Evolutionary conservation across 2,113 vertebrate genomes (phyloP).

Genomic region (Gopherus flavomarginatus): DNA sequence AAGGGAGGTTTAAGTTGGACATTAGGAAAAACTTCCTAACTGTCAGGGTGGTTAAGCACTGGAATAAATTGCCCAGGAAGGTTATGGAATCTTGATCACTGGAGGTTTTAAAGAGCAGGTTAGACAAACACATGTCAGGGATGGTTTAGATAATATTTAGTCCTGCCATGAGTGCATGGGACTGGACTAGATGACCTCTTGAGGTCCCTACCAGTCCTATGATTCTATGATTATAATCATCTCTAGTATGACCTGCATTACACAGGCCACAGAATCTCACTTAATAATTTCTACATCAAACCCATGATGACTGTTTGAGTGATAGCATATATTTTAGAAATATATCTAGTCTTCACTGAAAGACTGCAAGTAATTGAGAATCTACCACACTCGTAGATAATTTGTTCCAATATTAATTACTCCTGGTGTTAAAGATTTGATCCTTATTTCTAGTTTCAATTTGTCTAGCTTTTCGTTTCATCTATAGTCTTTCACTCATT

Average conservation of each 20-base stretch:
- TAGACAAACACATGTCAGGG: too few relatives aligned
- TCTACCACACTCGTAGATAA: background rate
- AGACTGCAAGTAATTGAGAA: background rate
- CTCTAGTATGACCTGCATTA: background rate
- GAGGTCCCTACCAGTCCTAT: too few relatives aligned
- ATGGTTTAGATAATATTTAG: too few relatives aligned
- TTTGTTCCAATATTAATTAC: background rate
- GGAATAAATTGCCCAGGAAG: too few relatives aligned
- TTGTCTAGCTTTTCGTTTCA: background rate
- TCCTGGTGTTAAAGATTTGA: background rate
- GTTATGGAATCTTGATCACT: too few relatives aligned
- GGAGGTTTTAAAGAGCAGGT: too few relatives aligned
- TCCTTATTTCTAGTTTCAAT: background rate
- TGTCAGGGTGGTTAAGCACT: too few relatives aligned
- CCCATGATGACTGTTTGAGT: background rate
- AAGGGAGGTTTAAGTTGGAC: too few relatives aligned
- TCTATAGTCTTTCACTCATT: background rate
- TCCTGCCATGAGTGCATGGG: too few relatives aligned
- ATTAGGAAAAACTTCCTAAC: too few relatives aligned
- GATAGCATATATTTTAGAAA: background rate
- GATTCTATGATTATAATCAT: background rate
- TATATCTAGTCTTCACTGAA: background rate
- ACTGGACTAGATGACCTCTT: too few relatives aligned
- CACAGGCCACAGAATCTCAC: background rate
- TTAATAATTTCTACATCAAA: background rate